Evolutionary conservation across 2,113 vertebrate species (phyloP).

Genomic region (Cinclus cinclus): DNA sequence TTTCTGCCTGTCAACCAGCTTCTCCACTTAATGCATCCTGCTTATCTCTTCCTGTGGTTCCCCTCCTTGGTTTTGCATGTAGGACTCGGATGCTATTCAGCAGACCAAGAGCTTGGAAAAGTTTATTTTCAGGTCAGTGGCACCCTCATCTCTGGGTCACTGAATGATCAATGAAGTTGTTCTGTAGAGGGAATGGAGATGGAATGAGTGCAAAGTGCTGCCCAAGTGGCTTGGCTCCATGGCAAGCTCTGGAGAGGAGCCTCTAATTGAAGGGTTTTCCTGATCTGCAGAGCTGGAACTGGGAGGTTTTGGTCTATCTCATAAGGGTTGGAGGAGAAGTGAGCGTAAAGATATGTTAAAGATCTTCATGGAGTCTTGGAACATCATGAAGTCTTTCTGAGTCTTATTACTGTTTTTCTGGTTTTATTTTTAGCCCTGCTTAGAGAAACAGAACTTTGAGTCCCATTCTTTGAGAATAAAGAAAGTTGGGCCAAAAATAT

Average conservation of each 20-base stretch:
- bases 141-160: neutral
- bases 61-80: neutral
- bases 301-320: neutral
- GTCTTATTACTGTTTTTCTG: neutral
- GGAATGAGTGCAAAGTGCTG: neutral
- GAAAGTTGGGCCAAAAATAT: neutral
- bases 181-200: neutral
- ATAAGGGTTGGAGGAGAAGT: neutral
- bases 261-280: neutral
- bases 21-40: neutral
- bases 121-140: neutral
- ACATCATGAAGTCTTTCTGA: neutral
- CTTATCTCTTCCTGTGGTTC: neutral
- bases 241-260: neutral
- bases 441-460: neutral
- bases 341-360: neutral
- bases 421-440: slow-evolving; percentile 15
- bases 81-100: neutral
- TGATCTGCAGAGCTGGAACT: neutral
- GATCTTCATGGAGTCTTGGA: neutral
- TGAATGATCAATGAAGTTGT: neutral
- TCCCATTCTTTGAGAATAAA: slow-evolving; percentile 16
- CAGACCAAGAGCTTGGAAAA: neutral
- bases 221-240: neutral
- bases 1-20: neutral